Conservation (phyloP, 2,797 vertebrate species). For the Spheniscus humboldti region DNA sequence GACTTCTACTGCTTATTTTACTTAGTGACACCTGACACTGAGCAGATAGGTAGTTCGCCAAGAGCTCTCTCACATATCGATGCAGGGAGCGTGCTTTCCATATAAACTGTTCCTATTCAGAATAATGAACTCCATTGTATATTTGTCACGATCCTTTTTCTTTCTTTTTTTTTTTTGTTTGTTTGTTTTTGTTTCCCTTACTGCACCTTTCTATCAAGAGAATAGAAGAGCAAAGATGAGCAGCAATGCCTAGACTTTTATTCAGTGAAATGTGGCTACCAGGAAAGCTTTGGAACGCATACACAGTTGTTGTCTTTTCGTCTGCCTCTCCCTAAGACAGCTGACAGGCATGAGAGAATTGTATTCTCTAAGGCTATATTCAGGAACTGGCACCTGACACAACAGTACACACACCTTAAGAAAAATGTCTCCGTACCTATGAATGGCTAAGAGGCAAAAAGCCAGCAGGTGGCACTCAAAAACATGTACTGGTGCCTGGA, state of each 20-base stretch:
- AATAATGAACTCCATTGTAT: not conserved
- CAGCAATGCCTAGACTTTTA: not conserved
- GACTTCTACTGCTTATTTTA: not conserved
- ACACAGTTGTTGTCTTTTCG: not conserved
- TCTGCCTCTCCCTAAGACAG: not conserved
- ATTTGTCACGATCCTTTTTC: not conserved
- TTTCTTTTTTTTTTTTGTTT: accelerated
- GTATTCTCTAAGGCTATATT: not conserved
- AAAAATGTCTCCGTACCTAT: accelerated
- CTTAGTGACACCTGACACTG: not conserved
- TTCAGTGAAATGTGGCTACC: not conserved
- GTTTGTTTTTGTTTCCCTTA: not conserved
- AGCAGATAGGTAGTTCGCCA: not conserved
- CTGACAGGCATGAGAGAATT: not conserved
- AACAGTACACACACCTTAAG: not conserved
- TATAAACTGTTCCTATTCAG: not conserved
- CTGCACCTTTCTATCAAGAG: not conserved
- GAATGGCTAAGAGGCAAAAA: not conserved
- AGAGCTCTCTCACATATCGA: accelerated
- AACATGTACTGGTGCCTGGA: not conserved
- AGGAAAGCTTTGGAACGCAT: not conserved
- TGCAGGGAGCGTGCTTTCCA: not conserved
- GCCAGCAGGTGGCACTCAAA: constrained; percentile 36
- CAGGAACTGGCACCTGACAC: not conserved
- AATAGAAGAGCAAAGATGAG: not conserved